Base-by-base conservation (phyloP, 2,888 invertebrate species). In the Orthosia cruda region DNA sequence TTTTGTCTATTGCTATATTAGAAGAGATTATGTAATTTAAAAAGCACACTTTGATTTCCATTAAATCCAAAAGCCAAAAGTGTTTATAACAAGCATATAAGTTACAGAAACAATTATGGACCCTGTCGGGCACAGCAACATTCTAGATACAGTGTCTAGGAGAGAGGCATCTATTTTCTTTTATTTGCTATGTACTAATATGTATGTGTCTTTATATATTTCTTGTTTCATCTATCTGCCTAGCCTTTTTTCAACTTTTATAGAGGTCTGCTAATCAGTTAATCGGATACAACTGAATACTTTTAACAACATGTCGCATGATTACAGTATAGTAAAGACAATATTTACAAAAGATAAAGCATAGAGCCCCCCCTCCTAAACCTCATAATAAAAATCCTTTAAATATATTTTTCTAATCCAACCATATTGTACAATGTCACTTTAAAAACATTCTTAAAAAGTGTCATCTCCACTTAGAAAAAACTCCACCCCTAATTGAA, bases 401-500 rank as follows among this genome's bases (percentile, higher is more conserved):
- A 58, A 54, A 65, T 47, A 20, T 11, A 3, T n/a, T 47, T n/a
- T 40, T 2, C 9, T 45, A n/a, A 62, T 69, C 4, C 13, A 3
- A 47, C 18, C 18, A n/a, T 40, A 50, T 5, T 32, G 47, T 20
- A 26, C 15, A 32, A 74, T 20, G 13, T 45, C n/a, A 63, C 20
- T 59, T 71, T 66, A 55, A 68, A 74, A 81, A 1, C 59, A 71
- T 63, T 73, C 74, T 76, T 78, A 78, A 61, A 77, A 77, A 72
- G 67, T 82, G 81, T 79, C 75, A 68, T 72, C 62, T 68, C 74
- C 75, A 85, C 81, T 86, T 84, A 69, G 66, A 82, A 85, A 89
- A 89, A 85, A 83, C 54, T 68, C 74, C 84, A 81, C 87, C 88
- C 89, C 88, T 92, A 92, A 92, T 92, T 92, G 91, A 91, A 92